These are phyloP conservation scores for human (Homo sapiens) DNA, from an alignment of 2,113 vertebrate genomes.

Conservation along the genomic window DNA sequence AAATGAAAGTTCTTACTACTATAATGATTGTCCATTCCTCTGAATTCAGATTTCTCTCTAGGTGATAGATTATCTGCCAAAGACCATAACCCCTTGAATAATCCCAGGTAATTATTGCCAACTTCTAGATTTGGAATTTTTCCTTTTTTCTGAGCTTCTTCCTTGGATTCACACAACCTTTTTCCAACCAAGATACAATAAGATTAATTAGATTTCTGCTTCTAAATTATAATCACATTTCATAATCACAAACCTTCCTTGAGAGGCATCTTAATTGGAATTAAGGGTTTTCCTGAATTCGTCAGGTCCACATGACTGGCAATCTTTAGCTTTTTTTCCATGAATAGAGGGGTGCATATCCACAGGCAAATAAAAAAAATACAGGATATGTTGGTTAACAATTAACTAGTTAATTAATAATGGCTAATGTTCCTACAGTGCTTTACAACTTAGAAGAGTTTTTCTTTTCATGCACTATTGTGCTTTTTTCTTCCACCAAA, in stretches of 20 bases:
- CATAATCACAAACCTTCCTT: neutral
- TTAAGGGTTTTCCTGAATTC: neutral
- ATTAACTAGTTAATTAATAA: no score
- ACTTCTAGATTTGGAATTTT: neutral
- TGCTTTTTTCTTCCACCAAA: no score
- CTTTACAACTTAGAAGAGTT: no score
- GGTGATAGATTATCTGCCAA: neutral
- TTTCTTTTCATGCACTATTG: no score
- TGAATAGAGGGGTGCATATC: neutral
- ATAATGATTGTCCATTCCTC: neutral
- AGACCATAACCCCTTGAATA: neutral
- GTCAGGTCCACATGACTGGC: neutral
- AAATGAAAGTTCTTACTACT: neutral
- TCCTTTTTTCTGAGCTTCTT: neutral
- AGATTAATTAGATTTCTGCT: neutral
- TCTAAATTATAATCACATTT: slow-evolving; percentile 24
- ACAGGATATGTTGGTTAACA: neutral
- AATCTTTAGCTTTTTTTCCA: neutral
- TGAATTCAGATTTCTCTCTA: neutral
- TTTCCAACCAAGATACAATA: neutral
- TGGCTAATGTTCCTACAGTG: no score
- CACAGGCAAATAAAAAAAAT: slow-evolving; percentile 17
- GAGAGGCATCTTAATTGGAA: neutral
- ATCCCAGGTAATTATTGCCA: neutral
- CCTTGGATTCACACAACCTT: neutral